A percentile compares a stretch with the other conserved stretches of the same genome.
Evolutionary conservation across 30 jellyfish, hydroid and myxozoan genomes (phyloP).

Genomic region (Cassiopea xamachana): DNA sequence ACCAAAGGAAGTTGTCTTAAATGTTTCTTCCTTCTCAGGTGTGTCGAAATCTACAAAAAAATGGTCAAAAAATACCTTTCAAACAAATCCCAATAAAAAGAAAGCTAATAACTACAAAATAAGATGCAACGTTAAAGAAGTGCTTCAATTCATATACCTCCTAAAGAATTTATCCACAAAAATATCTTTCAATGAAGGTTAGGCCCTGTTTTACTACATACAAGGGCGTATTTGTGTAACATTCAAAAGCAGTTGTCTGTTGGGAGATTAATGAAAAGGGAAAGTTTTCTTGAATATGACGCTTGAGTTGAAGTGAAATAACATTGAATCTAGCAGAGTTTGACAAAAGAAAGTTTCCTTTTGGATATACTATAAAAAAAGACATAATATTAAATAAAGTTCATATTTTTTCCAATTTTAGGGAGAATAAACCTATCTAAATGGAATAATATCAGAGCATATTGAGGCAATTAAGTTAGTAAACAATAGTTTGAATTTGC

Average conservation of each 20-base stretch:
- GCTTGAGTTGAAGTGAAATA: no score
- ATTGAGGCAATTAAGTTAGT: not conserved
- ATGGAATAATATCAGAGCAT: not conserved
- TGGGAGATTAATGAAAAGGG: no score
- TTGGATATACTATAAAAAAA: no score
- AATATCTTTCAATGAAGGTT: not conserved
- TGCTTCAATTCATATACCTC: no score
- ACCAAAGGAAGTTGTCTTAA: conserved; percentile 44
- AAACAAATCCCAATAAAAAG: not conserved
- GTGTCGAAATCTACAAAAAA: conserved; percentile 34
- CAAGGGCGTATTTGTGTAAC: no score
- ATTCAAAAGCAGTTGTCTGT: no score
- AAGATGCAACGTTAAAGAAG: not conserved
- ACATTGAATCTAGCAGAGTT: no score
- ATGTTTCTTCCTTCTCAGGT: conserved; percentile 59
- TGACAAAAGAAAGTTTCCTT: no score
- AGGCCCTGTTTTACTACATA: not conserved
- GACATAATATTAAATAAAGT: no score
- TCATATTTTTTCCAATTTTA: no score
- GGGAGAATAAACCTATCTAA: no score
- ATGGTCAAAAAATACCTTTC: not conserved
- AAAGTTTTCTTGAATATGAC: no score
- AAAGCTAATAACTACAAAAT: not conserved
- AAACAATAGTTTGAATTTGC: not conserved
- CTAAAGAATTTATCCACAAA: not conserved